phyloP scores from a whole-genome alignment of 2,888 invertebrate species.

The Tyria jacobaeae region DNA sequence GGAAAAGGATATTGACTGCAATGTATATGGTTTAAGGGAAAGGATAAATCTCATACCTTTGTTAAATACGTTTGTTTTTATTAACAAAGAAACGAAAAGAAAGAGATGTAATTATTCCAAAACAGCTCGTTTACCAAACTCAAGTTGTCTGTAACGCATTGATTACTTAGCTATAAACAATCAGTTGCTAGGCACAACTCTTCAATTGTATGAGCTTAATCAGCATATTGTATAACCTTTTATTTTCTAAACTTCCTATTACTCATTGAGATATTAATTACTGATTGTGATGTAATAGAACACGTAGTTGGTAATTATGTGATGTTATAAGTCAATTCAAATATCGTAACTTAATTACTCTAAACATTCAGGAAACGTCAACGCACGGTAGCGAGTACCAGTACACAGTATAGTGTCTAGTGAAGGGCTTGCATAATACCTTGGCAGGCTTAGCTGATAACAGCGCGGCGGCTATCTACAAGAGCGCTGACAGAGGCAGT shows the following conservation, averaged over 20 bases:
- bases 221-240: constrained; percentile 53
- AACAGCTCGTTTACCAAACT: background rate
- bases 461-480: constrained; percentile 43
- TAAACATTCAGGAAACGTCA: constrained; percentile 73
- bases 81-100: background rate
- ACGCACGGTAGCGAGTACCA: constrained; percentile 57
- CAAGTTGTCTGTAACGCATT: background rate
- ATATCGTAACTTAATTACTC: constrained; percentile 70
- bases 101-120: background rate
- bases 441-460: constrained; percentile 44
- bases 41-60: background rate
- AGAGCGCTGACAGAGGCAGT: constrained; percentile 59
- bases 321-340: constrained; percentile 64
- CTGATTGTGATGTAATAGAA: constrained; percentile 56
- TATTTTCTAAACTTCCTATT: constrained; percentile 51
- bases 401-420: constrained; percentile 27
- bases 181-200: background rate
- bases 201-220: constrained; percentile 10
- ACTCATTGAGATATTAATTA: constrained; percentile 54
- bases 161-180: background rate
- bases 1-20: background rate
- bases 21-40: background rate
- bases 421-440: constrained; percentile 68
- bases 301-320: constrained; percentile 56
- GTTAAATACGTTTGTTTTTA: background rate